Evolutionary conservation across 1,140 invertebrate species (phyloP), one percentile per base, ranked within the genome.

Genomic region (Centruroides vittatus): DNA sequence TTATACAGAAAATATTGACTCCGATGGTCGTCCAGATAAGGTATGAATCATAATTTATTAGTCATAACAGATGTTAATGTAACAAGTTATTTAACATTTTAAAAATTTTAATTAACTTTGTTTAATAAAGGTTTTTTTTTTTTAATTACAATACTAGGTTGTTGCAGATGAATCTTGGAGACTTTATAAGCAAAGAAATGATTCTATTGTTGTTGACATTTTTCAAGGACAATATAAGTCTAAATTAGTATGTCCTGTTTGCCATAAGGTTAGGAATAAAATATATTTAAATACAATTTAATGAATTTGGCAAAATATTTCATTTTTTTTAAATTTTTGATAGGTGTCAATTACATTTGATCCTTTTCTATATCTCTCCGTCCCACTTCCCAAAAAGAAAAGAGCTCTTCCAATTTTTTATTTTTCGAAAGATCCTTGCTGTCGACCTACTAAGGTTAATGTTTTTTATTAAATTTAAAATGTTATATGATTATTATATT

Each of bases 151-250:
- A 41, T 54, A 3, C 34, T 47, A 53, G 59, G 47, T 57, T 34
- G 70, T 73, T 51, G 75, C 73, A 9, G 65, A 71, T 54, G 72
- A 72, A 63, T 60, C 69, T 8, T 74, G 73, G 73, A 34, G 64
- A 13, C 65, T 64, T 10, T 72, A 73, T 61, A 65, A 69, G 55
- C 59, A 66, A 35, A 52, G 71, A 23, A 74, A 74, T 61, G 69
- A 72, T 65, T 74, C 73, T 3, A 67, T 74, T 54, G 67, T 74
- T 49, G 70, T 71, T 10, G 72, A 74, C 57, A 58, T 74, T 10
- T 74, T 74, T 61, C 70, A 73, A 52, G 78, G 78, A n/a, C 78
- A 79, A 65, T 76, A 74, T 64, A 78, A 78, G 57, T 78, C 76
- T 5, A 76, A 74, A 61, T 65, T 79, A 4, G 71, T 76, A 1